A percentile compares a stretch with the other conserved stretches of the same genome.
Conservation (phyloP, 2,113 vertebrate genomes). For the Melanostigma gelatinosum region DNA sequence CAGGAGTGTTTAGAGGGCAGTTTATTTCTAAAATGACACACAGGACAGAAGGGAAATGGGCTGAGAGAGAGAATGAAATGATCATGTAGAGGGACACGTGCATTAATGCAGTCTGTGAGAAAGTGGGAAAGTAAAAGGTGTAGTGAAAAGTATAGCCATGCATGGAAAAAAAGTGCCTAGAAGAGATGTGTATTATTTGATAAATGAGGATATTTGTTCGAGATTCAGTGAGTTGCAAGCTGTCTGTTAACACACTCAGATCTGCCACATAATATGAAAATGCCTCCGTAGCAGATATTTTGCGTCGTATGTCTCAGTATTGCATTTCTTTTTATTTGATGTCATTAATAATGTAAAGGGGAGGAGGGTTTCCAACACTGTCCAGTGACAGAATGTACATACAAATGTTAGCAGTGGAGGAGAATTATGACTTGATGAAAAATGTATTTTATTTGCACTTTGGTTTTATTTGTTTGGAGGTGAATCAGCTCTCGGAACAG, state of each 20-base stretch:
- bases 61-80: slow-evolving; percentile 22
- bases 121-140: slow-evolving; percentile 1
- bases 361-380: too few species aligned
- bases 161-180: not conserved
- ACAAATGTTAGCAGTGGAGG: too few species aligned
- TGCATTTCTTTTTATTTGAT: slow-evolving; percentile 2
- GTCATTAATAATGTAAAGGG: too few species aligned
- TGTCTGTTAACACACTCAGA: not conserved
- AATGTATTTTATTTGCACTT: not conserved
- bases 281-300: slow-evolving; percentile 1
- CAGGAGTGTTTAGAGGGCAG: slow-evolving; percentile 10
- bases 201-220: slow-evolving; percentile 25
- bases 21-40: slow-evolving; percentile 48
- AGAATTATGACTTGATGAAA: too few species aligned
- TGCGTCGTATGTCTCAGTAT: not conserved
- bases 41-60: slow-evolving; percentile 21
- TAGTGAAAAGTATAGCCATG: not conserved
- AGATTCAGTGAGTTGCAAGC: not conserved
- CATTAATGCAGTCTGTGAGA: not conserved
- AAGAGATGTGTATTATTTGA: slow-evolving; percentile 8
- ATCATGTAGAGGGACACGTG: not conserved
- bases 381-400: too few species aligned
- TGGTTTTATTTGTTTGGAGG: slow-evolving; percentile 15
- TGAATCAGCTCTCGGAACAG: slow-evolving; percentile 1
- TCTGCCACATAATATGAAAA: slow-evolving; percentile 8